A percentile compares a stretch with the other conserved stretches of the same genome.
Conservation (phyloP, 2,113 vertebrate genomes). For the Pyrgilauda ruficollis region DNA sequence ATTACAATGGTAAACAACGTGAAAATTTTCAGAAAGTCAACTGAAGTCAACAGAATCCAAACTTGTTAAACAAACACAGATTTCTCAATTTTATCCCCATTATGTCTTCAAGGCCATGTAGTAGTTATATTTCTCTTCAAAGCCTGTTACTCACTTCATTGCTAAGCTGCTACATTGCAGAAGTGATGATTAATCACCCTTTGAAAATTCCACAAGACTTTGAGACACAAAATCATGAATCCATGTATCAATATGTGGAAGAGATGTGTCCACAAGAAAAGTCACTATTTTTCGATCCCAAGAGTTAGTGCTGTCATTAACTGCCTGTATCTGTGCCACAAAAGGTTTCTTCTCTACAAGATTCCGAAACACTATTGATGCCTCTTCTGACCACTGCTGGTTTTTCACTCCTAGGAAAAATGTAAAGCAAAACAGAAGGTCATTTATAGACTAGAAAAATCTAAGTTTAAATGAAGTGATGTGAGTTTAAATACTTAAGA, state of each 20-base stretch:
- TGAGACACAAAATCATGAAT: constrained; percentile 88
- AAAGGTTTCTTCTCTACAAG: constrained; percentile 89
- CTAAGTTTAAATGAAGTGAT: neutral
- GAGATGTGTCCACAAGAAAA: constrained; percentile 88
- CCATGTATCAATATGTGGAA: constrained; percentile 85
- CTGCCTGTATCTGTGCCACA: constrained; percentile 84
- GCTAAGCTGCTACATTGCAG: constrained; percentile 62
- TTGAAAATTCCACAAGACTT: constrained; percentile 73
- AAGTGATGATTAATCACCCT: constrained; percentile 63
- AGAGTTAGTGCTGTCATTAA: constrained; percentile 73
- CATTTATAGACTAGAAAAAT: neutral
- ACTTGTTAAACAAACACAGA: constrained; percentile 70
- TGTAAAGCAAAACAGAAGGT: neutral
- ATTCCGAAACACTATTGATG: constrained; percentile 90
- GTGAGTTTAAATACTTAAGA: neutral
- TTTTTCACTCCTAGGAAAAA: constrained; percentile 79
- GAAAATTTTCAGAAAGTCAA: constrained; percentile 71
- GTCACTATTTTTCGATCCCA: constrained; percentile 82
- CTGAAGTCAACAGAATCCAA: constrained; percentile 67
- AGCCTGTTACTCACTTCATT: constrained; percentile 67
- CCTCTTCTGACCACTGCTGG: constrained; percentile 88
- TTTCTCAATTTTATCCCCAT: constrained; percentile 49
- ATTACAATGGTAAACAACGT: constrained; percentile 73
- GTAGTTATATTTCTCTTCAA: constrained; percentile 55
- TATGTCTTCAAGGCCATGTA: constrained; percentile 58